Base-by-base conservation (phyloP, 2,113 vertebrate species). In the Pachypanchax playfairii region DNA sequence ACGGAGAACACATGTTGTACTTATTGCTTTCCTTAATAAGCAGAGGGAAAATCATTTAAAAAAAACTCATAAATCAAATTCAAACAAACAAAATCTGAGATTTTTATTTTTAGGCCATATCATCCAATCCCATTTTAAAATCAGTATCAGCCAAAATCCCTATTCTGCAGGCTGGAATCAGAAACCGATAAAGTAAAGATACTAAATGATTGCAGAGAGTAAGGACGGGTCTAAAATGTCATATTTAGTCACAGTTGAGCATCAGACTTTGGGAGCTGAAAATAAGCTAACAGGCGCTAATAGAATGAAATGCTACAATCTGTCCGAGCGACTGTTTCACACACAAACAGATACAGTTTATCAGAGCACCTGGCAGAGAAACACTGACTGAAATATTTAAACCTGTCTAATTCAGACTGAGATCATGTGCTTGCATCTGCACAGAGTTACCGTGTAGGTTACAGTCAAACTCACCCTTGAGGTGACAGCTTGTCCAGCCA, bases 401-500 rank as follows among this genome's bases (percentile, higher is more conserved):
- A 35, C 33, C 4, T 12, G 8, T 35, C 4, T 25, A 12, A 46
- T 24, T 21, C 22, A 15, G 5, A 15, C 2, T 28, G 12, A 13
- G n/a, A 14, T 52, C 1, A 6, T 14, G 29, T n/a, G n/a, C n/a
- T n/a, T n/a, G n/a, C n/a, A n/a, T n/a, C 17, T 21, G 6, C 15
- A 24, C 3, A 3, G 18, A 46, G 50, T 38, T 29, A 42, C 17
- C 39, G 4, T 14, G 15, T 48, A 70, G 22, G 2, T 7, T 5
- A 20, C 36, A 28, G 22, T 24, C 3, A 15, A 21, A 64, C 87
- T 52, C 90, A 98, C 96, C 96, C 92, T 85, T 98, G 96, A 76
- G 96, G 96, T 0, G 95, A 98, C 13, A 97, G 92, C 71, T 98
- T 98, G 86, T 98, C 96, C 83, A 98, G 90, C 96, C 96, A 98